Evolutionary conservation across 2,888 invertebrate genomes (phyloP).

Genomic region (Chirona hameri): DNA sequence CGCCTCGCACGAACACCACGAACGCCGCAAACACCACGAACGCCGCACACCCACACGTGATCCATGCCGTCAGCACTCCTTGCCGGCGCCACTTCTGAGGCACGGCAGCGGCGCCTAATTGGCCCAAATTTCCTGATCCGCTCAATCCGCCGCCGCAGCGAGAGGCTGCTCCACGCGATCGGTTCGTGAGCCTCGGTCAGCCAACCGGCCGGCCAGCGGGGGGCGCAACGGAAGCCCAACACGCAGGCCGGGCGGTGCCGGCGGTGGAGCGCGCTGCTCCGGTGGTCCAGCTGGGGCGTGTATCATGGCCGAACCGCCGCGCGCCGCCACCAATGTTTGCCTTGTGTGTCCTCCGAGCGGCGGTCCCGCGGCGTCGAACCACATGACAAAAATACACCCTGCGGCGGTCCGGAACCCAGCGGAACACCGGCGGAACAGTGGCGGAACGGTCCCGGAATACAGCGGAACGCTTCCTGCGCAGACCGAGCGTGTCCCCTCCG

Average conservation of each 20-base stretch:
- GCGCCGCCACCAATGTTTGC: background rate
- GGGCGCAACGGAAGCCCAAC: background rate
- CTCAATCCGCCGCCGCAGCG: background rate
- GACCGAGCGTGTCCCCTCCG: background rate
- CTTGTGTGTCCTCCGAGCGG: background rate
- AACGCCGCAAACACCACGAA: too few relatives aligned
- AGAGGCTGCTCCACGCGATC: background rate
- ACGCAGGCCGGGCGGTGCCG: background rate
- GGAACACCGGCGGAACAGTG: background rate
- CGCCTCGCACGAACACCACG: too few relatives aligned
- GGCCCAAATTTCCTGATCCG: background rate
- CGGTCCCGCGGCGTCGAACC: background rate
- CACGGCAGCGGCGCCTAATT: background rate
- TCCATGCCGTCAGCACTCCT: background rate
- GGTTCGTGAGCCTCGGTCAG: background rate
- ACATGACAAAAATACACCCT: background rate
- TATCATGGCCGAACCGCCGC: background rate
- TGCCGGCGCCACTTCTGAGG: background rate
- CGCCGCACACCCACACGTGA: too few relatives aligned
- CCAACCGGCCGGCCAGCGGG: background rate
- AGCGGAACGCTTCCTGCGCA: background rate
- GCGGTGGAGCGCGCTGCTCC: background rate
- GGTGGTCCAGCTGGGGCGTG: slow-evolving; percentile 9
- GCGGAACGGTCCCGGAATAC: background rate
- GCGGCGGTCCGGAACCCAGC: background rate